Evolutionary conservation across 1,140 invertebrate genomes (phyloP).

Genomic region (Rhysida immarginata): DNA sequence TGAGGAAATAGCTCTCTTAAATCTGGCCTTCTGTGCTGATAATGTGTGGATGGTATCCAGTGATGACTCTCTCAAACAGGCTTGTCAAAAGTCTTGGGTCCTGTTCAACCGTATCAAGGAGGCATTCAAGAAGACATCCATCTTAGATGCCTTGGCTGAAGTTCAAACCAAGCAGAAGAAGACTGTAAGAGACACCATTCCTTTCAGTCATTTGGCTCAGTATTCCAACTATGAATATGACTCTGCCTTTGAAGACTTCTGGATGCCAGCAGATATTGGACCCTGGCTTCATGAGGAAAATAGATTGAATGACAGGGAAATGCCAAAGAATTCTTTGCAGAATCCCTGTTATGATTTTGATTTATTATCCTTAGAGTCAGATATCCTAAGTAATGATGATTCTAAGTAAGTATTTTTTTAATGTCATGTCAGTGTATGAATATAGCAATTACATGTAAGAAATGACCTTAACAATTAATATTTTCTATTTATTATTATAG

Average conservation of each 20-base stretch:
- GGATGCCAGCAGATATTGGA: not conserved
- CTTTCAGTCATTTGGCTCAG: constrained; percentile 6
- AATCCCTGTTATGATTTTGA: too few species aligned
- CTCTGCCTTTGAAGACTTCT: not conserved
- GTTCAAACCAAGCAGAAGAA: not conserved
- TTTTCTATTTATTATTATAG: too few species aligned
- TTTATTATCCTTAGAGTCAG: too few species aligned
- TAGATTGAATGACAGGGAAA: too few species aligned
- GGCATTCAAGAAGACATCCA: not conserved
- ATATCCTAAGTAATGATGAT: too few species aligned
- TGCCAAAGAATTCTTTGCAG: too few species aligned
- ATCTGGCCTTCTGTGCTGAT: not conserved
- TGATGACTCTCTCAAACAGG: not conserved
- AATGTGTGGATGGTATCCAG: not conserved
- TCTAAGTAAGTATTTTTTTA: too few species aligned
- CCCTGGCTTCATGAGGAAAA: too few species aligned
- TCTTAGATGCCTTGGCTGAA: not conserved
- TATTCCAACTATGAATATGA: constrained; percentile 3
- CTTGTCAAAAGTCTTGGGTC: constrained; percentile 3
- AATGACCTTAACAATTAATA: too few species aligned
- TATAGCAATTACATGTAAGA: too few species aligned
- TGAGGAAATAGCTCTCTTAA: not conserved
- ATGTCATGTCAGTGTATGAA: too few species aligned
- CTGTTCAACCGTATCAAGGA: not conserved
- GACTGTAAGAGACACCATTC: constrained; percentile 3